Conservation (phyloP, 2,888 invertebrate genomes). For the Keiferia lycopersicella region DNA sequence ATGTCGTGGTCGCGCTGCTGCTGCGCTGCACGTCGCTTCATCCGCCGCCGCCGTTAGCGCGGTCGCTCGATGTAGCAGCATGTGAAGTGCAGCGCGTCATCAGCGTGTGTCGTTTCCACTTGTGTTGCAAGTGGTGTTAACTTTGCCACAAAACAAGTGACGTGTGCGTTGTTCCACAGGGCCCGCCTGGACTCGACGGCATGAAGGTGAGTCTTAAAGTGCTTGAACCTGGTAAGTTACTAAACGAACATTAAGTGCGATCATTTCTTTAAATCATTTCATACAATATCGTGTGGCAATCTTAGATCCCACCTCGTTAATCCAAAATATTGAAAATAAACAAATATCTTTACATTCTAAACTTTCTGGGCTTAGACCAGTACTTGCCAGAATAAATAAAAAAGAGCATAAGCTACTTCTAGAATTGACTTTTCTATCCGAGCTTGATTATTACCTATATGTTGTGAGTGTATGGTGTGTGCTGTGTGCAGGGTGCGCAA, state of each 20-base stretch:
- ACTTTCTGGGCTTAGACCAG: no score
- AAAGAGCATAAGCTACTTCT: no score
- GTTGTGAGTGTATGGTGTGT: no score
- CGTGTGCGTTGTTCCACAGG: constrained; percentile 82
- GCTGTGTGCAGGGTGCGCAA: constrained; percentile 89
- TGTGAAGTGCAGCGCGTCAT: not conserved
- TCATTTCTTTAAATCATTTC: no score
- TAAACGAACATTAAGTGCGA: no score
- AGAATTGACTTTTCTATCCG: no score
- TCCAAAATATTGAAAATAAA: no score
- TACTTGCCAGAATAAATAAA: no score
- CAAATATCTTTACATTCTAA: no score
- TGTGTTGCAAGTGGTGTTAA: not conserved
- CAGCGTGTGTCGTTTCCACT: not conserved
- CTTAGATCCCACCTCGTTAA: no score
- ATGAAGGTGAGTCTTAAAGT: constrained; percentile 91
- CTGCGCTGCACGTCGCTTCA: not conserved
- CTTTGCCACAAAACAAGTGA: constrained; percentile 2
- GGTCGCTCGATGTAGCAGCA: not conserved
- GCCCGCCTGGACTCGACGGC: constrained; percentile 96
- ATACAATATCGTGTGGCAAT: no score
- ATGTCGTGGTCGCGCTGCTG: constrained; percentile 5
- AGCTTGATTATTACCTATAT: no score
- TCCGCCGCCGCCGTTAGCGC: not conserved
- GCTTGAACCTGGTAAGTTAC: not conserved